phyloP scores from a whole-genome alignment of 2,888 invertebrate species.

The Nephrotoma flavescens region DNA sequence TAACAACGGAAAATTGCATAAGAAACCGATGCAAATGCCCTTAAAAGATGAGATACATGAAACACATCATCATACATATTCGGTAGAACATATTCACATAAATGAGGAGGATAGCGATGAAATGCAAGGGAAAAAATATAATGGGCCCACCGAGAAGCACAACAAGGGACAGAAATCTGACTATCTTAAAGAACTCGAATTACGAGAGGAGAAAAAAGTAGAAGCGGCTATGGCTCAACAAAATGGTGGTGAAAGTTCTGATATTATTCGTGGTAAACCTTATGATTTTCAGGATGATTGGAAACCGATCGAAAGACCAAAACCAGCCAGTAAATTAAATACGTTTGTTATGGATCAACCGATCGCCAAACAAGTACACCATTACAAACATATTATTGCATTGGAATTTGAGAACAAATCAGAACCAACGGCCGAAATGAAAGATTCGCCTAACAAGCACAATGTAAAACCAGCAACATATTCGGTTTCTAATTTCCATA shows the following conservation, averaged over 20 bases:
- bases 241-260: background rate
- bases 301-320: background rate
- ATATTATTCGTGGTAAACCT: background rate
- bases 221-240: background rate
- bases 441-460: background rate
- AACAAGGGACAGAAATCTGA: background rate
- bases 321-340: background rate
- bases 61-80: background rate
- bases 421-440: background rate
- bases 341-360: background rate
- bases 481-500: background rate
- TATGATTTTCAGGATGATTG: background rate
- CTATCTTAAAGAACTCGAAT: background rate
- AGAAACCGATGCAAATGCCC: background rate
- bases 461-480: background rate
- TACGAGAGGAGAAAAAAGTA: background rate
- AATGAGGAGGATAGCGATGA: background rate
- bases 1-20: background rate
- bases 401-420: background rate
- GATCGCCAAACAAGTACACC: background rate
- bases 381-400: background rate
- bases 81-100: background rate
- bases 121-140: background rate
- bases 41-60: background rate
- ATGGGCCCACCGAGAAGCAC: background rate